Percentiles rank a stretch among this genome's conserved stretches.
Evolutionary conservation across 2,888 invertebrate species (phyloP).

Genomic region (Acleris sparsana): DNA sequence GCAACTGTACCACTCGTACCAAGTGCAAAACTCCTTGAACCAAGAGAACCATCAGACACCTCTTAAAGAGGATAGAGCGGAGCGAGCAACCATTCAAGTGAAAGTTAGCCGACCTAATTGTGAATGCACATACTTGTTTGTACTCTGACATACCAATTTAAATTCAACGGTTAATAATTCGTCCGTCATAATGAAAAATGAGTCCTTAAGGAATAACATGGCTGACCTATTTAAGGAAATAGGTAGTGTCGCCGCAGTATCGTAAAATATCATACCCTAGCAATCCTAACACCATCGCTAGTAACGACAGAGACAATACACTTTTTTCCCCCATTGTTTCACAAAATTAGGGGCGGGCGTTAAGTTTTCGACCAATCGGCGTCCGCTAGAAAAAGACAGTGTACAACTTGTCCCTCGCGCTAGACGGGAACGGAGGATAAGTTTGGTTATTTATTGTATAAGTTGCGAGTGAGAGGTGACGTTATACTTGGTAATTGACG

Average conservation of each 20-base stretch:
- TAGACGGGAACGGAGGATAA: constrained; percentile 37
- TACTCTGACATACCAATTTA: no score
- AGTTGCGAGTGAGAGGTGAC: constrained; percentile 31
- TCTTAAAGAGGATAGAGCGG: no score
- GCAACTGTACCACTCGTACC: no score
- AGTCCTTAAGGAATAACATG: not conserved
- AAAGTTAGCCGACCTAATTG: no score
- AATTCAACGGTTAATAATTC: no score
- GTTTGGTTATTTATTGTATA: constrained; percentile 33
- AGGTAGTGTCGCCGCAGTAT: no score
- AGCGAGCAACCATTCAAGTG: no score
- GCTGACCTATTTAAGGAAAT: no score
- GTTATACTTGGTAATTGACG: constrained; percentile 29
- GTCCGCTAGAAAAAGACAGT: constrained; percentile 37
- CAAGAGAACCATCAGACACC: no score
- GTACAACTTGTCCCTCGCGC: constrained; percentile 11
- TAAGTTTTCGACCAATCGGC: constrained; percentile 45
- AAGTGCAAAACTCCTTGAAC: no score
- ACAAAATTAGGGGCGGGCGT: constrained; percentile 45
- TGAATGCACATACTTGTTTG: no score
- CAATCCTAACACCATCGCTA: constrained; percentile 18
- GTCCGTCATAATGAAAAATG: no score
- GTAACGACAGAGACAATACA: constrained; percentile 30
- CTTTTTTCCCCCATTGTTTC: constrained; percentile 45
- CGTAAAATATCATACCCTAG: not conserved